These are phyloP conservation scores for Cancer borealis DNA, from an alignment of 2,888 invertebrate genomes.

Conservation along the genomic window DNA sequence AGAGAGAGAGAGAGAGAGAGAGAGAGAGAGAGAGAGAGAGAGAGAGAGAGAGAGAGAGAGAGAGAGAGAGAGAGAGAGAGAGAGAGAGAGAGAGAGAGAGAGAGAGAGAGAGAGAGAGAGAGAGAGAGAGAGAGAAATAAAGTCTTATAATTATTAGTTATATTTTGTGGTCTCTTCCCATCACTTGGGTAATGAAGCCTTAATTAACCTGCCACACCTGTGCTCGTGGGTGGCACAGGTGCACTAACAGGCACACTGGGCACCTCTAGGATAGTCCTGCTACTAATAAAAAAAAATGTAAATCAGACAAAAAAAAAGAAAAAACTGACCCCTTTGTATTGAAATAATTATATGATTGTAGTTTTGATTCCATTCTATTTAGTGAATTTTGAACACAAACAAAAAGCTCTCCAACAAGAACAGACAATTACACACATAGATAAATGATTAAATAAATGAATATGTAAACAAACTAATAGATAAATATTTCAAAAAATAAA, in stretches of 20 bases:
- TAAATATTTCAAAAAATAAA: too few relatives aligned
- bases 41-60: background rate
- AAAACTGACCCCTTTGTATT: too few relatives aligned
- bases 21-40: too few relatives aligned
- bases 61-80: background rate
- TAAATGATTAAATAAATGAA: too few relatives aligned
- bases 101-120: slow-evolving; percentile 29
- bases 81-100: slow-evolving; percentile 14
- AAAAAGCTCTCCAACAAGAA: too few relatives aligned
- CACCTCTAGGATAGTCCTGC: background rate
- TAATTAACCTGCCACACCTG: slow-evolving; percentile 1
- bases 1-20: too few relatives aligned
- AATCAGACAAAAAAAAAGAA: too few relatives aligned
- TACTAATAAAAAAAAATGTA: background rate
- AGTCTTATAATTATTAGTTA: background rate
- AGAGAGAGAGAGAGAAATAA: slow-evolving; percentile 4
- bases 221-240: background rate
- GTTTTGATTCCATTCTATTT: too few relatives aligned
- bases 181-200: background rate
- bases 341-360: too few relatives aligned
- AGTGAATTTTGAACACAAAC: too few relatives aligned
- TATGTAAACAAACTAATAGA: too few relatives aligned
- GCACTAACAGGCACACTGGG: background rate
- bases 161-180: background rate
- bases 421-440: too few relatives aligned